Evolutionary conservation across 2,888 invertebrate species (phyloP), one percentile per base, ranked within the genome.

Genomic region (Hemistola chrysoprasaria): DNA sequence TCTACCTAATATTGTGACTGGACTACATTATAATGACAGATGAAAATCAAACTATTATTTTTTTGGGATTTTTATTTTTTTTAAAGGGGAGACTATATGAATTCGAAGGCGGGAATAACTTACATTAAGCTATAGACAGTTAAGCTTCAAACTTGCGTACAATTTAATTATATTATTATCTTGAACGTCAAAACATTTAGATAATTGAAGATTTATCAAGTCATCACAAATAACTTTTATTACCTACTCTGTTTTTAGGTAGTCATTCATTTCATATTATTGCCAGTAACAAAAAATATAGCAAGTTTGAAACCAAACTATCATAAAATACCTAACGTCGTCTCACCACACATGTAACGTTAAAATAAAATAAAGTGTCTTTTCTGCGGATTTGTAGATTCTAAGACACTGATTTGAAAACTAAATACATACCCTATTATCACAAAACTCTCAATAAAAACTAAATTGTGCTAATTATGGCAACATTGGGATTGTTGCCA

Each of bases 331-430:
- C 78, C 83, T 84, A 80, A 77, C 83, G 80, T 82, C 87, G 87
- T 87, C 87, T 88, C 88, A 87, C 88, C 86, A 87, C 88, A 87
- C 87, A 87, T 87, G 88, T 86, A 87, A 87, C 87, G 81, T 83
- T 78, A 67, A 68, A 56, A 55, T 48, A 58, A 61, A 64, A 58
- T 61, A 65, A 57, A 65, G 63, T 78, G 79, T 84, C 81, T 82
- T 84, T 81, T 25, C 33, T 22, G 22, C 30, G 25, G 8, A 24
- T 28, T 28, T 49, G 43, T 40, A 54, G 47, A 47, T 38, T 54
- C 57, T 56, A 48, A 71, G 67, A 74, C 59, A 63, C 61, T 53
- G 30, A 23, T 33, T 29, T 8, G 32, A 55, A 61, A 57, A 72
- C 73, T 81, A 85, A 80, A 78, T 78, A 80, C 80, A 59, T 72